Evolutionary conservation across 2,888 invertebrate species (phyloP), one percentile per base, ranked within the genome.

Genomic region (Nemapogon koenigi): DNA sequence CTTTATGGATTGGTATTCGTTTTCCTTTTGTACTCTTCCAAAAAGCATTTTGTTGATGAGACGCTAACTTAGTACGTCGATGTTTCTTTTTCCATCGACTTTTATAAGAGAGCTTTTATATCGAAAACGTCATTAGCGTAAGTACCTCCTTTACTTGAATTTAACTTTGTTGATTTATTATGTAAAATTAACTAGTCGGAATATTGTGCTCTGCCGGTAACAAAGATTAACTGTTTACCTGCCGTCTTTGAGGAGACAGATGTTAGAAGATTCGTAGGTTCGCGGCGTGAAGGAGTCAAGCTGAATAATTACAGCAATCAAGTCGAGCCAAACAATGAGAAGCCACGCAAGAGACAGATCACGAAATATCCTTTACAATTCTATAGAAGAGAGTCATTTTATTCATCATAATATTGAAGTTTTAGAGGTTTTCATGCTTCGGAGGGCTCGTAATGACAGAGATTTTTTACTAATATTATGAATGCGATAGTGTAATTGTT

Each of bases 221-320:
- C n/a, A n/a, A n/a, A n/a, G n/a, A n/a, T 7, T 8, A 22, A 22
- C 22, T 22, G 22, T 22, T 22, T 7, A 7, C 8, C 8, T 22
- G 8, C 8, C 8, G 6, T 22, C 6, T 7, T 7, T 22, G 8
- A 16, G 17, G 19, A 33, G 33, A 16, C 17, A 19, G 33, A 33
- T 19, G 19, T 13, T 18, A 33, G 7, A 22, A 33, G 33, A 33
- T 33, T 33, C 13, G 19, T 33, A 8, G 13, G 19, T 13, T 16
- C 19, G 10, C 17, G 33, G n/a, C 33, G 13, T 13, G 13, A 15
- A 58, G 57, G 63, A 60, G 63, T 54, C 50, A 60, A 61, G 55
- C 64, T 71, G 65, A 71, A 58, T 71, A 66, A 72, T 73, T 64
- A 59, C 60, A 44, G 53, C 63, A 69, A 72, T 72, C 68, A 57